Percentiles rank a stretch among this genome's conserved stretches.
phyloP scores from a whole-genome alignment of 2,797 vertebrate genomes.

The Dallia pectoralis region DNA sequence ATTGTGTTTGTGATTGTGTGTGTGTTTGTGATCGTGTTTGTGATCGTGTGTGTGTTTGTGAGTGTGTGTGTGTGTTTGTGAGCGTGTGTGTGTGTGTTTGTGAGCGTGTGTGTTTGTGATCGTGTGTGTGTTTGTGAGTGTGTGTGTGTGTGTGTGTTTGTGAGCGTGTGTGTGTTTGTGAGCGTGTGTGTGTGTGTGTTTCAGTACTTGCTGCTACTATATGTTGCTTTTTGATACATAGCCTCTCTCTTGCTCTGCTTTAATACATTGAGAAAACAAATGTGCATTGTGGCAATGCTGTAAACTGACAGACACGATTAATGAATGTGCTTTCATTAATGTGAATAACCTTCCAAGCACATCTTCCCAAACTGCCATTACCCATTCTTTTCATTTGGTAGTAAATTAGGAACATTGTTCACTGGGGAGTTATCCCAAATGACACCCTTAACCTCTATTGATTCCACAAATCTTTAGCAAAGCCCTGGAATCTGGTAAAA shows the following conservation, averaged over 20 bases:
- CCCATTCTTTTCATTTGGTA: conserved; percentile 45
- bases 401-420: conserved; percentile 48
- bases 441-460: not conserved
- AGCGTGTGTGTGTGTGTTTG: conserved; percentile 27
- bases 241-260: conserved; percentile 15
- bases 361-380: conserved; percentile 45
- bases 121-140: conserved; percentile 39
- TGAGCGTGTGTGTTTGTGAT: no score
- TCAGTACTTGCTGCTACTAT: not conserved
- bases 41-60: conserved; percentile 34
- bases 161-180: no score
- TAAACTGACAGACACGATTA: conserved; percentile 57
- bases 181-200: conserved; percentile 24
- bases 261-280: conserved; percentile 24
- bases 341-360: conserved; percentile 48
- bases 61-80: conserved; percentile 19
- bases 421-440: not conserved
- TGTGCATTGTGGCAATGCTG: conserved; percentile 36
- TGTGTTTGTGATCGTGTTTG: no score
- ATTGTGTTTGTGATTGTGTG: not conserved
- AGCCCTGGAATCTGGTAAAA: not conserved
- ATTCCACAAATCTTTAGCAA: no score
- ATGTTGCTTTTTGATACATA: conserved; percentile 36
- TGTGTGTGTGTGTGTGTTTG: conserved; percentile 28
- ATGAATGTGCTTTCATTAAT: conserved; percentile 61